Evolutionary conservation across 2,888 invertebrate species (phyloP).

Genomic region (Agapetus fuscipes): DNA sequence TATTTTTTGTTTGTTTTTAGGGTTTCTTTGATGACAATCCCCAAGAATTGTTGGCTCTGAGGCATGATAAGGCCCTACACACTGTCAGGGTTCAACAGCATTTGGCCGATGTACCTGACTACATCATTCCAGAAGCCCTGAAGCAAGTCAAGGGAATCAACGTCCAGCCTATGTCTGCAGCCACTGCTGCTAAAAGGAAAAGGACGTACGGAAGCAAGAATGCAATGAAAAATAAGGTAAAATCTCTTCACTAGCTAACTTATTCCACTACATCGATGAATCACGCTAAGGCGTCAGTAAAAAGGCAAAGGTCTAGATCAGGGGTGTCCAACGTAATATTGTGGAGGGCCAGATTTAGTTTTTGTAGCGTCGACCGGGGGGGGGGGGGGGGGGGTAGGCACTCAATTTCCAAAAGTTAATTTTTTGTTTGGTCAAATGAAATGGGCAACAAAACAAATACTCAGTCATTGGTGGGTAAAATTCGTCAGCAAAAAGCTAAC

Average conservation of each 20-base stretch:
- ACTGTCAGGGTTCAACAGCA: conserved; percentile 77
- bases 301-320: too few relatives aligned
- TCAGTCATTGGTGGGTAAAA: too few relatives aligned
- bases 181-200: conserved; percentile 29
- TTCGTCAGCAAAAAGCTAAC: too few relatives aligned
- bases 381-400: too few relatives aligned
- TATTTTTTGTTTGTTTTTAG: conserved; percentile 44
- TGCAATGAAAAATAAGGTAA: conserved; percentile 39
- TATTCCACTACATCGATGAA: not conserved
- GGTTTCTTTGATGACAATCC: conserved; percentile 91
- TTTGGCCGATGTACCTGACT: conserved; percentile 86
- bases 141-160: conserved; percentile 50
- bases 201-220: conserved; percentile 34
- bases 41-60: conserved; percentile 70
- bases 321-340: too few relatives aligned
- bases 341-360: too few relatives aligned
- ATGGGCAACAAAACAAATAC: too few relatives aligned
- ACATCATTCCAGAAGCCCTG: conserved; percentile 72
- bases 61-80: conserved; percentile 79
- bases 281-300: too few relatives aligned
- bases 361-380: too few relatives aligned
- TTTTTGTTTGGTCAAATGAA: too few relatives aligned
- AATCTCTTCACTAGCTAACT: not conserved
- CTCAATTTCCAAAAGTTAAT: too few relatives aligned
- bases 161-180: conserved; percentile 23